Percentiles rank a stretch among this genome's conserved stretches.
phyloP scores from a whole-genome alignment of 2,888 invertebrate genomes.

The Caradrina clavipalpis region DNA sequence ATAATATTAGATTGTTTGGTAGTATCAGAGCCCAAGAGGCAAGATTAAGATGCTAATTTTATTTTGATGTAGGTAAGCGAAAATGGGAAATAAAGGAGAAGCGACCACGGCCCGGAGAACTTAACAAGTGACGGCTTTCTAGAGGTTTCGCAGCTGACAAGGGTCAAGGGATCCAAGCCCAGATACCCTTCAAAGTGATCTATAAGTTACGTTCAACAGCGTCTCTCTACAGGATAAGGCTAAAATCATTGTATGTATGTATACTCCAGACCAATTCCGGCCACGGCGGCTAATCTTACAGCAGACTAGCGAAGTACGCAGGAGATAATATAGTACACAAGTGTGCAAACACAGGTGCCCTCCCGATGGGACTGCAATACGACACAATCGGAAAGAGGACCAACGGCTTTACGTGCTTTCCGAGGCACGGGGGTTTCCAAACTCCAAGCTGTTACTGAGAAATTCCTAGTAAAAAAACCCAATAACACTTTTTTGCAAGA shows the following conservation, averaged over 20 bases:
- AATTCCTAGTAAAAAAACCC: no score
- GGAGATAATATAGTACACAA: no score
- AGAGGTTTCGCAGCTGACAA: conserved; percentile 51
- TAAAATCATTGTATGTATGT: conserved; percentile 49
- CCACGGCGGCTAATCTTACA: no score
- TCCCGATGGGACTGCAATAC: no score
- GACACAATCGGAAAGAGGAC: no score
- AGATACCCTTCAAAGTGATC: conserved; percentile 45
- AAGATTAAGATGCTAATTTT: conserved; percentile 54
- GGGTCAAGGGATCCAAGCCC: conserved; percentile 53
- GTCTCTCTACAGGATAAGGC: conserved; percentile 24
- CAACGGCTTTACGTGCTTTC: no score
- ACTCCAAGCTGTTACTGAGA: no score
- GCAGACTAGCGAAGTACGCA: no score
- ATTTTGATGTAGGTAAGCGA: conserved; percentile 51
- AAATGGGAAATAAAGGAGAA: conserved; percentile 48
- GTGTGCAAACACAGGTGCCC: no score
- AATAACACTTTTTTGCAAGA: no score
- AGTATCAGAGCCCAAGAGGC: conserved; percentile 12
- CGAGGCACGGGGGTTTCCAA: no score
- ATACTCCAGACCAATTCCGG: no score
- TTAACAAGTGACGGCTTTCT: conserved; percentile 63
- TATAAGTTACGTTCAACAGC: conserved; percentile 52
- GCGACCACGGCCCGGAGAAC: conserved; percentile 48
- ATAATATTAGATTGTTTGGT: conserved; percentile 25